Evolutionary conservation across 2,113 vertebrate genomes (phyloP).

Genomic region (Bufo gargarizans): DNA sequence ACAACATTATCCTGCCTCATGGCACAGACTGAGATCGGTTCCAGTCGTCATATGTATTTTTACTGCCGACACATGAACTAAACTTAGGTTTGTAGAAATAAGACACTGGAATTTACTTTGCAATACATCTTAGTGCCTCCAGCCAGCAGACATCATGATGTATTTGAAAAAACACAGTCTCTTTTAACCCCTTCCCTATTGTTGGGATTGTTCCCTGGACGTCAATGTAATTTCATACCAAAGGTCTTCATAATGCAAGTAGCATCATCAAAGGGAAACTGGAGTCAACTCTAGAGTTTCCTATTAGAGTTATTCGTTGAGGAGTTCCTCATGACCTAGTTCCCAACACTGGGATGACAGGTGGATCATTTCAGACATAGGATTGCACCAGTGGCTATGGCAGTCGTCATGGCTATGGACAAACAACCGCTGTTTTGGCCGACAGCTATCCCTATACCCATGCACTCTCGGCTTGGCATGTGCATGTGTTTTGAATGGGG

Average conservation of each 20-base stretch:
- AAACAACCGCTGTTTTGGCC: no score
- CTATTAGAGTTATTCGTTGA: background rate
- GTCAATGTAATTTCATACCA: background rate
- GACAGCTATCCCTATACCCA: no score
- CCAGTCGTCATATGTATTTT: slow-evolving; percentile 43
- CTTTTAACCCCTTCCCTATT: background rate
- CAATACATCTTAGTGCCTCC: background rate
- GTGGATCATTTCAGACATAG: background rate
- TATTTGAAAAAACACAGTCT: background rate
- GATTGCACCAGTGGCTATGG: no score
- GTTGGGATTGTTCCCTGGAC: background rate
- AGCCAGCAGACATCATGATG: slow-evolving; percentile 8
- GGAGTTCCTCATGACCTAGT: background rate
- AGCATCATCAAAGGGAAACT: background rate
- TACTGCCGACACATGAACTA: slow-evolving; percentile 43
- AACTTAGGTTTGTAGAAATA: slow-evolving; percentile 44
- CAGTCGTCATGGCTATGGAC: no score
- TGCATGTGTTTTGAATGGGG: no score
- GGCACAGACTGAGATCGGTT: background rate
- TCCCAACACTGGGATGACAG: background rate
- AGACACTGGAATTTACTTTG: slow-evolving; percentile 32
- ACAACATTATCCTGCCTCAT: background rate
- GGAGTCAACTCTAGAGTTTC: background rate
- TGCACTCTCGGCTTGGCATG: no score
- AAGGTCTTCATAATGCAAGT: background rate